A percentile compares a stretch with the other conserved stretches of the same genome.
Evolutionary conservation across 2,113 vertebrate species (phyloP).

Genomic region (Gallinago paraguaiae): DNA sequence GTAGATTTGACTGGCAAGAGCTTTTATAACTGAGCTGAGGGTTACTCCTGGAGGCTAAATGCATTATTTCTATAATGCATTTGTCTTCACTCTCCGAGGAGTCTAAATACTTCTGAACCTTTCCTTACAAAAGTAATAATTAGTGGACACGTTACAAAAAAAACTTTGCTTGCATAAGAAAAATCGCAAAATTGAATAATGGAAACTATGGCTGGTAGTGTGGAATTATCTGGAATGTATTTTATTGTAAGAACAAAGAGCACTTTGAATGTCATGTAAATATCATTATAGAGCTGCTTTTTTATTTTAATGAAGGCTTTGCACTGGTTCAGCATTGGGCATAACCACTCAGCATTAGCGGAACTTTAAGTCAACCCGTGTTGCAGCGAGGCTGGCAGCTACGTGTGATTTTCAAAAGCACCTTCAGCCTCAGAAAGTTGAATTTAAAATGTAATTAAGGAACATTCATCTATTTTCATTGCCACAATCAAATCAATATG

Average conservation of each 20-base stretch:
- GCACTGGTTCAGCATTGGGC: constrained; percentile 29
- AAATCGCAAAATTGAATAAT: constrained; percentile 51
- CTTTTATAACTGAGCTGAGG: constrained; percentile 71
- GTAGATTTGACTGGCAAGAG: constrained; percentile 76
- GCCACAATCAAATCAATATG: constrained; percentile 55
- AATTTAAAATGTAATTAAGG: constrained; percentile 65
- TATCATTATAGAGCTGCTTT: constrained; percentile 73
- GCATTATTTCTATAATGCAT: constrained; percentile 75
- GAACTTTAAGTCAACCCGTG: background rate
- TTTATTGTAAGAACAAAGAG: constrained; percentile 76
- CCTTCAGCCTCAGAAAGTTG: constrained; percentile 56
- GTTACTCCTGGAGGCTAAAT: constrained; percentile 73
- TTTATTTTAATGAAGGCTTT: constrained; percentile 60
- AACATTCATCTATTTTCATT: constrained; percentile 56
- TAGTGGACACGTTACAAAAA: constrained; percentile 61
- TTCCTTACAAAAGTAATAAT: constrained; percentile 74
- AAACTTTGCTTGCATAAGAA: constrained; percentile 42
- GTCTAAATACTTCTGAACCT: constrained; percentile 72
- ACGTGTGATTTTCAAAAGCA: background rate
- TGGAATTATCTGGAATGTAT: constrained; percentile 73
- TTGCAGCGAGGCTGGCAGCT: background rate
- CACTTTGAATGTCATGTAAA: constrained; percentile 74
- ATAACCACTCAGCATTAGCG: background rate
- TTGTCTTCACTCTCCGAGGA: constrained; percentile 65
- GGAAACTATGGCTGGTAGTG: constrained; percentile 21